Percentiles rank a stretch among this genome's conserved stretches.
phyloP scores from a whole-genome alignment of 2,888 invertebrate genomes.

The Odontomyia ornata region DNA sequence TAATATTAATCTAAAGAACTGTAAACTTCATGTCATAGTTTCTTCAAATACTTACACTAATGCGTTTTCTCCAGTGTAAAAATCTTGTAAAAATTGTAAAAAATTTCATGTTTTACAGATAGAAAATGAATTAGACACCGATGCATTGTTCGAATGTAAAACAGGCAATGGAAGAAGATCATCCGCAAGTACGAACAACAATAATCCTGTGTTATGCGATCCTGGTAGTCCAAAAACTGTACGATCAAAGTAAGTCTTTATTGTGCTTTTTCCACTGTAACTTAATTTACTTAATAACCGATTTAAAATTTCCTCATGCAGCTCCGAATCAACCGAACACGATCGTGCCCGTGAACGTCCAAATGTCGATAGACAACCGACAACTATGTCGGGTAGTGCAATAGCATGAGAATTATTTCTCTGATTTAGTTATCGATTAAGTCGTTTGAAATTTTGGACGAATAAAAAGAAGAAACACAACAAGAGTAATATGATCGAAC shows the following conservation, averaged over 20 bases:
- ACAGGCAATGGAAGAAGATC: slow-evolving; percentile 62
- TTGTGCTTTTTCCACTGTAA: not conserved
- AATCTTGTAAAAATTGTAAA: not conserved
- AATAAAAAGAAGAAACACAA: slow-evolving; percentile 41
- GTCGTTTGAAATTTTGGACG: slow-evolving; percentile 49
- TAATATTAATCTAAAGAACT: no score
- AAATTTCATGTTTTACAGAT: slow-evolving; percentile 55
- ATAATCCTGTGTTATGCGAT: slow-evolving; percentile 60
- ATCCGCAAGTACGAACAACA: slow-evolving; percentile 64
- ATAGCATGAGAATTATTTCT: slow-evolving; percentile 67
- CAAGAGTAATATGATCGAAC: slow-evolving; percentile 24
- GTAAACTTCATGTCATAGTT: no score
- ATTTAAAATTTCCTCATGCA: slow-evolving; percentile 47
- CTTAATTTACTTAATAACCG: no score
- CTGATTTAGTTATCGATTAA: slow-evolving; percentile 64
- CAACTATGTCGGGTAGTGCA: slow-evolving; percentile 66
- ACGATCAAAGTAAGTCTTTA: slow-evolving; percentile 61
- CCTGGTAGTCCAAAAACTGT: slow-evolving; percentile 63
- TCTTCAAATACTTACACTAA: no score
- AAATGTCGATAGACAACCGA: slow-evolving; percentile 61
- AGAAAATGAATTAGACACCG: slow-evolving; percentile 63
- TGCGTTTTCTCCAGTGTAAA: no score
- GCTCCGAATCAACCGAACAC: slow-evolving; percentile 64
- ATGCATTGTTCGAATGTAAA: slow-evolving; percentile 63
- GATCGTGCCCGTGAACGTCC: slow-evolving; percentile 62